Base-by-base conservation (phyloP, 2,113 vertebrate genomes). In the Pterocles burchelli region DNA sequence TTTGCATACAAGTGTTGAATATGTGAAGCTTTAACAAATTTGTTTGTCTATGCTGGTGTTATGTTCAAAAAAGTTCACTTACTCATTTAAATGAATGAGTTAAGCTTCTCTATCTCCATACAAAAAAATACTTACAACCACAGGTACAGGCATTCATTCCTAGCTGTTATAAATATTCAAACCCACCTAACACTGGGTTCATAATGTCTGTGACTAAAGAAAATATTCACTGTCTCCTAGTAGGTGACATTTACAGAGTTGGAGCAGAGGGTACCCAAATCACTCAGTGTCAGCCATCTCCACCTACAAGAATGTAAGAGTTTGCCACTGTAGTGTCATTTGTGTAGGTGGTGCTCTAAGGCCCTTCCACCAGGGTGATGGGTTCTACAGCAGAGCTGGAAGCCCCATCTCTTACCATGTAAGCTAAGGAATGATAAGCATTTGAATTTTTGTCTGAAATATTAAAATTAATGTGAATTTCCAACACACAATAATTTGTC, bases 191-290 rank as follows among this genome's bases (percentile, higher is more conserved):
- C 10, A 54, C 7, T 33, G 4, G 6, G 6, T 67, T 63, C 14
- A 46, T 73, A 70, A 57, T 2, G 0, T 24, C 24, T 58, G 17
- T 58, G 63, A 46, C 4, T 62, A 57, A 71, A 65, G 15, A 79
- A 65, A 72, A 51, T 48, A 80, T 36, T 58, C 11, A 45, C 10
- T 48, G 17, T 54, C 14, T 63, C 25, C 7, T 4, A 4, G 16
- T 4, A 75, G 21, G 9, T 61, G 17, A 55, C 14, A 28, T 55
- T 72, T 63, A 43, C 17, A 51, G 28, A 70, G 7, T 1, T 68
- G 38, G 38, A 86, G 4, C 9, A 21, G 0, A 46, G 29, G 5
- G 2, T 76, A 61, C 3, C 4, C 2, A 1, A 51, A 88, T 33
- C 14, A 48, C 7, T 76, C 31, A 36, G 7, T 67, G 38, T 84